Conservation (phyloP, 2,797 vertebrate genomes). For the Eremophila alpestris region DNA sequence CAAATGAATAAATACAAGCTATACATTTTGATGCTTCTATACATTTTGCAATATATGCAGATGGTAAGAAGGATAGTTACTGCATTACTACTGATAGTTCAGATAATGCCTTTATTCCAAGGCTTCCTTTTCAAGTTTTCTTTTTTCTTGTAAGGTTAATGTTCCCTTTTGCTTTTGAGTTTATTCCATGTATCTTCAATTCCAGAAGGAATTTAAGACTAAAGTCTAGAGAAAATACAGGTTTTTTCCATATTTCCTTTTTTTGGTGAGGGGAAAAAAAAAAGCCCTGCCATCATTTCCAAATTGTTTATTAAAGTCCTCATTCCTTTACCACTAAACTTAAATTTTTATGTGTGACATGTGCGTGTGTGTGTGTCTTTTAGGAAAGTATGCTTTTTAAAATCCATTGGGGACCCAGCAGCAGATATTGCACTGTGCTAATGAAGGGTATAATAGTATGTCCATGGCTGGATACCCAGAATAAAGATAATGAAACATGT, state of each 20-base stretch:
- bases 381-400: background rate
- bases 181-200: background rate
- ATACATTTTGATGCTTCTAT: background rate
- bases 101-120: conserved; percentile 29
- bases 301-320: background rate
- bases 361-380: background rate
- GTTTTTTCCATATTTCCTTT: background rate
- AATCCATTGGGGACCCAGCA: background rate
- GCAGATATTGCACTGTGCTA: background rate
- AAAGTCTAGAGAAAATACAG: background rate
- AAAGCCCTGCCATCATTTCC: background rate
- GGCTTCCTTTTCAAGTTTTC: background rate
- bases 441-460: background rate
- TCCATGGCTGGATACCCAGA: background rate
- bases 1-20: conserved; percentile 37
- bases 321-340: background rate
- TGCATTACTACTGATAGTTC: conserved; percentile 9
- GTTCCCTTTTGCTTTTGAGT: background rate
- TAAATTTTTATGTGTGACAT: background rate
- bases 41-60: background rate
- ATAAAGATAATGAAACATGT: background rate
- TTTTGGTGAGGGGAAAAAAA: background rate
- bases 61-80: background rate
- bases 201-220: background rate
- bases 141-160: background rate